These are phyloP conservation scores for Ctenopoma multispine DNA, from an alignment of 2,797 vertebrate species.

Conservation along the genomic window DNA sequence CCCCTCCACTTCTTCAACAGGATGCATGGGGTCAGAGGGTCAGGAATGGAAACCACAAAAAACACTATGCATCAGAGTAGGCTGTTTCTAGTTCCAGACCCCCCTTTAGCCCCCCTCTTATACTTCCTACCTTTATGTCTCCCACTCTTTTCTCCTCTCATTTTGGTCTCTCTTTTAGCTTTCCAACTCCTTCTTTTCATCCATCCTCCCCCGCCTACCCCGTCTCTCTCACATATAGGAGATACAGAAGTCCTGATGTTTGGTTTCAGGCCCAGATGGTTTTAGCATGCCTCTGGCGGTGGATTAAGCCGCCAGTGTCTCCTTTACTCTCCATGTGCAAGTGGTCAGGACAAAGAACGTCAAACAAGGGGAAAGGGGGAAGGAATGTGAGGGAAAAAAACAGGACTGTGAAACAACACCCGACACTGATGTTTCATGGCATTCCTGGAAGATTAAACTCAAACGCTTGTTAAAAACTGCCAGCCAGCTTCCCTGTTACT, in stretches of 20 bases:
- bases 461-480: constrained; percentile 51
- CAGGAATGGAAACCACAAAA: constrained; percentile 79
- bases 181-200: constrained; percentile 58
- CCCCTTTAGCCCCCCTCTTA: constrained; percentile 43
- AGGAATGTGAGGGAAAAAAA: constrained; percentile 62
- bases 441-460: constrained; percentile 72
- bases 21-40: constrained; percentile 80
- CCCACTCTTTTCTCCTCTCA: constrained; percentile 21
- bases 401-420: constrained; percentile 72
- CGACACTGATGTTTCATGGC: constrained; percentile 73
- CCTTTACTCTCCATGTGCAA: constrained; percentile 80
- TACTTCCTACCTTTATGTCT: constrained; percentile 59
- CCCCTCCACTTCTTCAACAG: constrained; percentile 63
- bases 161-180: constrained; percentile 52
- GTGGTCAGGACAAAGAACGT: constrained; percentile 85
- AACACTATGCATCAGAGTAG: constrained; percentile 71
- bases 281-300: constrained; percentile 80
- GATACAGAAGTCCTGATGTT: constrained; percentile 67
- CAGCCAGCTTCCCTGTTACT: constrained; percentile 49
- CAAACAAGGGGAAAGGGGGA: constrained; percentile 71
- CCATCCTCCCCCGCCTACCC: constrained; percentile 18
- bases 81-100: constrained; percentile 73
- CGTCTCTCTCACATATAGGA: constrained; percentile 54
- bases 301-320: constrained; percentile 80
- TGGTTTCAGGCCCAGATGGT: constrained; percentile 79